Evolutionary conservation across 2,797 vertebrate genomes (phyloP), one percentile per base, ranked within the genome.

Genomic region (Chelidonichthys spinosus): DNA sequence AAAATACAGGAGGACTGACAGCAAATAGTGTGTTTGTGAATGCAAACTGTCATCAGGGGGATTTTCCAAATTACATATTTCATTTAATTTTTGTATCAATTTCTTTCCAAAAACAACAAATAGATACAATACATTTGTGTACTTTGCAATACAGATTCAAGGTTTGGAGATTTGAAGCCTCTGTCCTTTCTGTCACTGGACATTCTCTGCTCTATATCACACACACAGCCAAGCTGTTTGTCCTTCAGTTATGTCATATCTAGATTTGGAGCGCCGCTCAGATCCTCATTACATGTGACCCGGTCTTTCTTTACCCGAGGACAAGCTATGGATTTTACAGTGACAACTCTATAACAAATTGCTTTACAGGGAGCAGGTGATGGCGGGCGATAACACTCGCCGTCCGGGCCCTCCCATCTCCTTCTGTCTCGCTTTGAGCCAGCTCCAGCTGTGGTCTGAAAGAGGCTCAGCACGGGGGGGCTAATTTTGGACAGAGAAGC

Each of bases 331-430:
- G 87, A 91, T 92, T 90, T 88, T 90, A 91, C 87, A 82, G 73
- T 91, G 90, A 93, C 92, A 93, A 90, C 91, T 90, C 89, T 74
- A 79, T 92, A 92, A 93, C 91, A 93, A 90, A 93, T 88, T 89
- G 90, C 88, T 92, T 92, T 90, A 86, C 79, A 80, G 82, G 74
- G 82, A 92, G 86, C 87, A 91, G 92, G 89, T 91, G 90, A 92
- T 74, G 75, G 83, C 36, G 72, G 25, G 86, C 39, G 76, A 83
- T 80, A 91, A 79, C 85, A 66, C 76, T 79, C 69, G 72, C 78
- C 84, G 71, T 77, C 80, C 47, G 39, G 59, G 70, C 75, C 82
- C 79, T 25, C 25, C 81, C 54, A 73, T 80, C 67, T 72, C 49
- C n/a, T 50, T 44, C 55, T 55, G 69, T 74, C 84, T 73, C 37